phyloP scores from a whole-genome alignment of 1,140 invertebrate species.

The Lepidurus apus region DNA sequence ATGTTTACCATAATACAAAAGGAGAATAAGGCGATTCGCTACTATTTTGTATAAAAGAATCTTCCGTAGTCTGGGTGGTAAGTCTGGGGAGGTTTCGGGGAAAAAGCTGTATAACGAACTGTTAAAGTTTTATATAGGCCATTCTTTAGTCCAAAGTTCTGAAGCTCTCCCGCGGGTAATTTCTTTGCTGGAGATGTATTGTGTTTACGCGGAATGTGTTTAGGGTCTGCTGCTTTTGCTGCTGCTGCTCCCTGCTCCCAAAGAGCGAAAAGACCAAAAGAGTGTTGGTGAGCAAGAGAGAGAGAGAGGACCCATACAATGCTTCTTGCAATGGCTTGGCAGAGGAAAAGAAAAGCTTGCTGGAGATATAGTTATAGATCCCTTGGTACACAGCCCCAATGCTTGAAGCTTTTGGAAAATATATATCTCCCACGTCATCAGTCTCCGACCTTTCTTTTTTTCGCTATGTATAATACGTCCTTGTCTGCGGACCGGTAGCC shows the following conservation, averaged over 20 bases:
- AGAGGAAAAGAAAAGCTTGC: neutral
- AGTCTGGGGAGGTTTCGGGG: neutral
- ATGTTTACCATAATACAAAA: too few species aligned
- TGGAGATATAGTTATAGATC: constrained; percentile 22
- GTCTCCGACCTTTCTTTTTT: constrained; percentile 5
- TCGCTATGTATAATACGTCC: neutral
- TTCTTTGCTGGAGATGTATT: constrained; percentile 18
- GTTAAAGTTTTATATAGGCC: constrained; percentile 16
- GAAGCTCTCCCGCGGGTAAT: constrained; percentile 12
- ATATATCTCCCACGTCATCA: constrained; percentile 19
- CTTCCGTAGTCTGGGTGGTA: too few species aligned
- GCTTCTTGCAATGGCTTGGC: neutral
- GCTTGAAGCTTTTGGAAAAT: constrained; percentile 1
- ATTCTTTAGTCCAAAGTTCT: neutral
- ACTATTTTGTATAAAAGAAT: too few species aligned
- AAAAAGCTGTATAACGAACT: neutral
- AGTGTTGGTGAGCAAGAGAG: neutral
- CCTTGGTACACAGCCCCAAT: neutral
- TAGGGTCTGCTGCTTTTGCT: constrained; percentile 1
- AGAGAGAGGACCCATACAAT: neutral
- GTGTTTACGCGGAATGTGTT: constrained; percentile 11
- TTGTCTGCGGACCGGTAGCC: constrained; percentile 3
- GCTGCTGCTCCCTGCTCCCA: neutral
- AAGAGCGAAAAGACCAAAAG: neutral
- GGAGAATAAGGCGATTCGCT: too few species aligned